Evolutionary conservation across 2,888 invertebrate genomes (phyloP).

Genomic region (Aphelenchoides bicaudatus): DNA sequence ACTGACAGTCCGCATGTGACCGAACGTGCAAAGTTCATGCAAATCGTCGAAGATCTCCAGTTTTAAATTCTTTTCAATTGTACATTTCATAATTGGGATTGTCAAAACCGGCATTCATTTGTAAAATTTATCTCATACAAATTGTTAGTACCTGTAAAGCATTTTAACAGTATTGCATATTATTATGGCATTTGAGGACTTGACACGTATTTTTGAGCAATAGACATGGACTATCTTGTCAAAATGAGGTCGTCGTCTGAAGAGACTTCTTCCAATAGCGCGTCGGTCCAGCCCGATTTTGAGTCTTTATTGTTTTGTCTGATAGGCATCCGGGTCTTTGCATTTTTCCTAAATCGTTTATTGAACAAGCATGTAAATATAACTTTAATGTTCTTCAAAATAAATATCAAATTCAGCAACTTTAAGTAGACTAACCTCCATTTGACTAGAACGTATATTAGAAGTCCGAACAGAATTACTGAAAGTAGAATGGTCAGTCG

Average conservation of each 20-base stretch:
- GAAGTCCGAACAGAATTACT: conserved; percentile 2
- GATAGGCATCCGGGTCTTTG: not conserved
- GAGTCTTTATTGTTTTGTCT: not conserved
- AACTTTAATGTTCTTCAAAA: too few species aligned
- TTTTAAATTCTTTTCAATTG: not conserved
- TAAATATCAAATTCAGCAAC: not conserved
- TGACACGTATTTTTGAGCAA: too few species aligned
- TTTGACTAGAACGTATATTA: conserved; percentile 16
- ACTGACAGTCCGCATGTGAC: conserved; percentile 4
- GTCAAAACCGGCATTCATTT: too few species aligned
- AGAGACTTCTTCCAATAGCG: too few species aligned
- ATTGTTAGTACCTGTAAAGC: too few species aligned
- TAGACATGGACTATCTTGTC: too few species aligned
- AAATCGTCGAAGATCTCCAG: not conserved
- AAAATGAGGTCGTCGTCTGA: too few species aligned
- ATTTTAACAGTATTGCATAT: too few species aligned
- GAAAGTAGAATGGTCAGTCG: conserved; percentile 16
- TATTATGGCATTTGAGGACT: too few species aligned
- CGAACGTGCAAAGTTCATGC: not conserved
- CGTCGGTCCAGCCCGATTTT: too few species aligned
- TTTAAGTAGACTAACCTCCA: conserved; percentile 15
- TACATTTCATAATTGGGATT: not conserved
- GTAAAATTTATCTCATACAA: too few species aligned
- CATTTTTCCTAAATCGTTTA: not conserved
- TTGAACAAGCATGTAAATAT: too few species aligned